Evolutionary conservation across 2,888 invertebrate genomes (phyloP).

Genomic region (Eurois occulta): DNA sequence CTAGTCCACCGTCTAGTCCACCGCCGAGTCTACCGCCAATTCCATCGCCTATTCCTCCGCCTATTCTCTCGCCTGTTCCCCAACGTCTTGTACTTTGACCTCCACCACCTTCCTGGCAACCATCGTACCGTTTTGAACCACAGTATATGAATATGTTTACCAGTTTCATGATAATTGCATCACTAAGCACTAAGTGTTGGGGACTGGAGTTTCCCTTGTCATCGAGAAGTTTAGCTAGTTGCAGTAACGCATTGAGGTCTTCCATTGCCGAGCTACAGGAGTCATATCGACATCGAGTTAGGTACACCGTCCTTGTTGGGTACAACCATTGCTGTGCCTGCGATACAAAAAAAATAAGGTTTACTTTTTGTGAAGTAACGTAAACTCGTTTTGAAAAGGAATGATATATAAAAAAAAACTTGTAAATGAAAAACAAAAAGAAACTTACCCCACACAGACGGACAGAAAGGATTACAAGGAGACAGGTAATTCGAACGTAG

Average conservation of each 20-base stretch:
- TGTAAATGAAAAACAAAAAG: neutral
- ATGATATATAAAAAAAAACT: constrained; percentile 1
- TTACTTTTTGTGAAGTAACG: neutral
- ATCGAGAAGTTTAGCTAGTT: constrained; percentile 64
- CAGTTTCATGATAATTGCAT: constrained; percentile 81
- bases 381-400: neutral
- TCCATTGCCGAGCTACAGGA: constrained; percentile 69
- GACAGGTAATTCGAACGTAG: constrained; percentile 45
- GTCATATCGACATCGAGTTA: constrained; percentile 55
- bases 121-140: constrained; percentile 23
- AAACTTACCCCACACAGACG: constrained; percentile 72
- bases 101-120: constrained; percentile 14
- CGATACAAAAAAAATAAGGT: constrained; percentile 20
- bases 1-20: too few species aligned
- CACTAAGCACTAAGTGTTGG: constrained; percentile 66
- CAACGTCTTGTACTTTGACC: constrained; percentile 13
- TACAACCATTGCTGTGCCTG: constrained; percentile 68
- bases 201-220: constrained; percentile 36
- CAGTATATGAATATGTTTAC: constrained; percentile 81
- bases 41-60: constrained; percentile 26
- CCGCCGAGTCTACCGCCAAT: too few species aligned
- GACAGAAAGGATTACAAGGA: constrained; percentile 62
- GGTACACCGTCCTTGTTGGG: constrained; percentile 41
- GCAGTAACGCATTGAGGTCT: constrained; percentile 69
- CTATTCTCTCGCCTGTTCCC: constrained; percentile 26